These are phyloP conservation scores for Tetranychus piercei DNA, from an alignment of 2,888 invertebrate genomes.

Conservation along the genomic window DNA sequence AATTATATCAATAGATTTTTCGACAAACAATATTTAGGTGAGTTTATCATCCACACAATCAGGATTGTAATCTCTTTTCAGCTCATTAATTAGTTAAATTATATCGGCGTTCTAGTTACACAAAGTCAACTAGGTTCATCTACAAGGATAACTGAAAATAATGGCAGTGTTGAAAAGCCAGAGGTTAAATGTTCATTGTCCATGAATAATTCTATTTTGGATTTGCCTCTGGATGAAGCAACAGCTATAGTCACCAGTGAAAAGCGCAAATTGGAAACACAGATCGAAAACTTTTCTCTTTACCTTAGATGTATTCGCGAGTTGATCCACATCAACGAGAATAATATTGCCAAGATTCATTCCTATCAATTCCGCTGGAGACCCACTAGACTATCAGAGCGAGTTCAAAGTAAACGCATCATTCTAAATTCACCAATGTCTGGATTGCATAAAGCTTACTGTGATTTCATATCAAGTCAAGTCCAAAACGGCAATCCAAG, in stretches of 20 bases:
- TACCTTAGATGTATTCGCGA: conserved; percentile 3
- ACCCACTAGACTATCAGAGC: neutral
- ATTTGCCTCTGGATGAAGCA: neutral
- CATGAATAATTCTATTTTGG: neutral
- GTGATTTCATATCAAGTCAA: too few species aligned
- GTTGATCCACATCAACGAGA: neutral
- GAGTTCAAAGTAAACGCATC: neutral
- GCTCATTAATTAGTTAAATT: neutral
- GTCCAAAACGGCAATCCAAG: too few species aligned
- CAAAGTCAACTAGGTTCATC: too few species aligned
- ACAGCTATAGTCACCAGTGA: neutral
- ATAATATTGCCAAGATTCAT: conserved; percentile 3
- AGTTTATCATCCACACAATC: neutral
- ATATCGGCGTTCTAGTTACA: too few species aligned
- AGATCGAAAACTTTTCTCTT: conserved; percentile 1
- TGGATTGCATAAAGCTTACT: neutral
- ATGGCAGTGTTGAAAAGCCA: neutral
- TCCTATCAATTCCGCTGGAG: conserved; percentile 5
- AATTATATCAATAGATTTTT: neutral
- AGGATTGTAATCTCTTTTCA: neutral
- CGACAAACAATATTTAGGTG: neutral
- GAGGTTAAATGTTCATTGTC: neutral
- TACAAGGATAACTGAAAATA: neutral
- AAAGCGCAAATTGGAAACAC: neutral
- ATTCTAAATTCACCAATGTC: neutral